Conservation (phyloP, 1,140 invertebrate genomes). For the Lethrus apterus region DNA sequence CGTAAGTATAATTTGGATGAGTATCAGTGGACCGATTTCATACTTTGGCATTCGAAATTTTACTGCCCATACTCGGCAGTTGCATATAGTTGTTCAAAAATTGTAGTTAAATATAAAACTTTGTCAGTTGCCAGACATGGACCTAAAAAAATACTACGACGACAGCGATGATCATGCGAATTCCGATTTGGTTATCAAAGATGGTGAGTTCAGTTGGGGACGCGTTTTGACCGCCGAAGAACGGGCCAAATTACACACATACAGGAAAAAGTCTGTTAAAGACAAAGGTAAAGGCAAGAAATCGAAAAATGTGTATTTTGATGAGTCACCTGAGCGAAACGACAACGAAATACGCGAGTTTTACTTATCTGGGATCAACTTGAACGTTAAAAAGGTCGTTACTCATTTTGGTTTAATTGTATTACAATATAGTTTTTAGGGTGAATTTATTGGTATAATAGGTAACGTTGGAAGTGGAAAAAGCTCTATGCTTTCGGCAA, state of each 20-base stretch:
- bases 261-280: conserved; percentile 28
- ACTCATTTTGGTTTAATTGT: not conserved
- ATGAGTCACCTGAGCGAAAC: conserved; percentile 16
- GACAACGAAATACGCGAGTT: conserved; percentile 37
- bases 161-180: conserved; percentile 21
- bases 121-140: conserved; percentile 56
- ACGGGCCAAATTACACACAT: conserved; percentile 23
- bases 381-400: conserved; percentile 49
- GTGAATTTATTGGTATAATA: conserved; percentile 62
- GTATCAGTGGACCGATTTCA: not conserved
- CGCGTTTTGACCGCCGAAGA: conserved; percentile 30
- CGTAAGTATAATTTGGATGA: conserved; percentile 42
- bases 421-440: conserved; percentile 34
- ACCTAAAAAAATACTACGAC: conserved; percentile 44
- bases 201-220: conserved; percentile 42
- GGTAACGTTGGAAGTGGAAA: conserved; percentile 73
- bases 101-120: no score
- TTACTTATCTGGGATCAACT: conserved; percentile 47
- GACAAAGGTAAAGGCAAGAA: conserved; percentile 46
- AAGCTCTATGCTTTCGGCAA: conserved; percentile 62
- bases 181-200: conserved; percentile 32
- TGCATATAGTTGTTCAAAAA: no score
- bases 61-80: no score
- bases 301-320: conserved; percentile 31
- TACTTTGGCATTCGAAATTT: no score